Evolutionary conservation across 1,140 invertebrate species (phyloP).

Genomic region (Rhizoglyphus robini): DNA sequence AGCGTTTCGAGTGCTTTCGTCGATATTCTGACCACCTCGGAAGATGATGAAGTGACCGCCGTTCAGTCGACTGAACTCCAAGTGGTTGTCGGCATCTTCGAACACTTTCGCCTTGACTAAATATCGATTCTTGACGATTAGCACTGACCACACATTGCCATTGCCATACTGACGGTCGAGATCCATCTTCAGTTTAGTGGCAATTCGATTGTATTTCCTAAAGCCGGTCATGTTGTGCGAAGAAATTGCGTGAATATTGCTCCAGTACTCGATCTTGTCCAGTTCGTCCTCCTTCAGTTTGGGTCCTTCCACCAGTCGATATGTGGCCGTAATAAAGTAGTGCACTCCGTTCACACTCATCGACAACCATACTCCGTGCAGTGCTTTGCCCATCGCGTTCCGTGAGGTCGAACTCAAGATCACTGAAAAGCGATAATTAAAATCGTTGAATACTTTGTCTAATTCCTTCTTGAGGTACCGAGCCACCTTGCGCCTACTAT

Average conservation of each 20-base stretch:
- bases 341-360: not conserved
- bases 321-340: slow-evolving; percentile 1
- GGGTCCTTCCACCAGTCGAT: not conserved
- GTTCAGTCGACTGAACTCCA: slow-evolving; percentile 5
- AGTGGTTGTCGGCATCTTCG: not conserved
- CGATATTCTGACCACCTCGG: slow-evolving; percentile 8
- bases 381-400: slow-evolving; percentile 1
- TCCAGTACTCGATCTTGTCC: slow-evolving; percentile 12
- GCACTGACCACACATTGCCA: slow-evolving; percentile 6
- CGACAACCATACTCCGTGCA: slow-evolving; percentile 10
- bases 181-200: not conserved
- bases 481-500: not conserved
- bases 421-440: not conserved
- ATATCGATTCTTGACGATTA: slow-evolving; percentile 11
- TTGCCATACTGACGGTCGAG: not conserved
- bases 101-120: slow-evolving; percentile 7
- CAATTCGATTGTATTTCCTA: slow-evolving; percentile 10
- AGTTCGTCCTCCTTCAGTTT: not conserved
- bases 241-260: not conserved
- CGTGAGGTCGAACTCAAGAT: not conserved
- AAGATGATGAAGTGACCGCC: slow-evolving; percentile 3
- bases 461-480: not conserved
- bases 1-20: not conserved
- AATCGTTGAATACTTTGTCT: not conserved
- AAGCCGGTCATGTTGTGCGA: slow-evolving; percentile 6